A percentile compares a stretch with the other conserved stretches of the same genome.
phyloP scores from a whole-genome alignment of 1,140 invertebrate genomes.

The Hormaphis cornu region DNA sequence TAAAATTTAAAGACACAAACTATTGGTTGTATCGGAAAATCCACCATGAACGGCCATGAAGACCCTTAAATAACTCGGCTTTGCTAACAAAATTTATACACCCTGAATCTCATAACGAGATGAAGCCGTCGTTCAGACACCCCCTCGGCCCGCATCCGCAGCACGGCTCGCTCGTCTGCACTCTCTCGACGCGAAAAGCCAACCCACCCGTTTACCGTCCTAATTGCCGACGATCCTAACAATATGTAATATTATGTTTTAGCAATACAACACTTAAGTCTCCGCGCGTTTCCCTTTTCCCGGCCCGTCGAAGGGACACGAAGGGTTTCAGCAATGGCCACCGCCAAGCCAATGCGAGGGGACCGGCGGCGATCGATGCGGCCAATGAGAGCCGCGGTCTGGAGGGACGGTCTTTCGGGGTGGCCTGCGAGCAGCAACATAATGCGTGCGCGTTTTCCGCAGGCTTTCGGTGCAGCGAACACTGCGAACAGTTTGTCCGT shows the following conservation, averaged over 20 bases:
- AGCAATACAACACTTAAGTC: neutral
- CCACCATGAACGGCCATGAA: too few species aligned
- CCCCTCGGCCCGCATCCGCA: neutral
- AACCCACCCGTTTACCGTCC: neutral
- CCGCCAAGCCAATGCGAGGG: neutral
- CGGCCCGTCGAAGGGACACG: neutral
- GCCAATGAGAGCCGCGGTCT: neutral
- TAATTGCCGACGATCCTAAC: constrained; percentile 25
- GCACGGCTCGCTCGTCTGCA: too few species aligned
- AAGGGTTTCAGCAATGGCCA: constrained; percentile 19
- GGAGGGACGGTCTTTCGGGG: neutral
- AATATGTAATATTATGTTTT: too few species aligned
- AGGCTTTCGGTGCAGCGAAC: neutral
- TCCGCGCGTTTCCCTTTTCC: neutral
- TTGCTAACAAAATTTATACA: neutral
- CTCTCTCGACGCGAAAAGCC: neutral
- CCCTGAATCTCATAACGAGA: constrained; percentile 15
- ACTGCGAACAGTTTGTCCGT: neutral
- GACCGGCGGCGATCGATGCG: neutral
- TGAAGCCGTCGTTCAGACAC: neutral
- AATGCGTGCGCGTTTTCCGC: constrained; percentile 8
- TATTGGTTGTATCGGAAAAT: too few species aligned
- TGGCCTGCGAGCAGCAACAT: neutral
- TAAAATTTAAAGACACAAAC: too few species aligned
- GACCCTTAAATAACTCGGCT: neutral